Conservation (phyloP, 2,888 invertebrate genomes). For the Alloplasta piceator region DNA sequence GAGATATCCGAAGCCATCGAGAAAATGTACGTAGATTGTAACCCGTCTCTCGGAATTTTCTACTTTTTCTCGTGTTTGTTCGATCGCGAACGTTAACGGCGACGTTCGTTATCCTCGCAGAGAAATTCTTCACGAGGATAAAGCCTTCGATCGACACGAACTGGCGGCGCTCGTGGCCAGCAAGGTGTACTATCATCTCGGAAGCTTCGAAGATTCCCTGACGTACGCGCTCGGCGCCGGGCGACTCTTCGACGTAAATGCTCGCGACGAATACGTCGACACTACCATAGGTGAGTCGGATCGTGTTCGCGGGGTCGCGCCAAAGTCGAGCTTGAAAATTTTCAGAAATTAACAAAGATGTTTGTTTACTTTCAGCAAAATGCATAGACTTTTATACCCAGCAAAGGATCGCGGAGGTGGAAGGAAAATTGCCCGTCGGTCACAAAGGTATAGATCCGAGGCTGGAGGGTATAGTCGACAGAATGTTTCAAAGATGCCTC, state of each 20-base stretch:
- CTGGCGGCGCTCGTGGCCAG: constrained; percentile 98
- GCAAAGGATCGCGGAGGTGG: constrained; percentile 90
- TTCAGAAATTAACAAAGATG: neutral
- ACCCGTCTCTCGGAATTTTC: neutral
- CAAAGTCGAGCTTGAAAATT: neutral
- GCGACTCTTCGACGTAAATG: constrained; percentile 96
- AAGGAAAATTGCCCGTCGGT: constrained; percentile 86
- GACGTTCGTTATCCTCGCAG: constrained; percentile 79
- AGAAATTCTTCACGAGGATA: constrained; percentile 98
- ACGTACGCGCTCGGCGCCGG: constrained; percentile 99
- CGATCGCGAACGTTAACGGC: neutral
- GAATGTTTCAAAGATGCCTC: constrained; percentile 98
- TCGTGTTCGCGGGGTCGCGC: no score
- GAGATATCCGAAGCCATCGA: constrained; percentile 99
- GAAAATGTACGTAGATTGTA: constrained; percentile 89
- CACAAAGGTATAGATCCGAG: constrained; percentile 91
- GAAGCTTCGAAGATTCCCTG: constrained; percentile 97
- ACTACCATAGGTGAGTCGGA: constrained; percentile 93
- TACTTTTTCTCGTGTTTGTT: neutral
- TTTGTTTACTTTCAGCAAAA: constrained; percentile 87
- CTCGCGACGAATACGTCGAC: constrained; percentile 97
- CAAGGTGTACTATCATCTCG: constrained; percentile 99
- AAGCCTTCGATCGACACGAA: constrained; percentile 93
- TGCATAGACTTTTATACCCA: constrained; percentile 98
- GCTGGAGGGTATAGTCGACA: constrained; percentile 96